Conservation (phyloP, 2,797 vertebrate species). For the Rhodeus uyekii region DNA sequence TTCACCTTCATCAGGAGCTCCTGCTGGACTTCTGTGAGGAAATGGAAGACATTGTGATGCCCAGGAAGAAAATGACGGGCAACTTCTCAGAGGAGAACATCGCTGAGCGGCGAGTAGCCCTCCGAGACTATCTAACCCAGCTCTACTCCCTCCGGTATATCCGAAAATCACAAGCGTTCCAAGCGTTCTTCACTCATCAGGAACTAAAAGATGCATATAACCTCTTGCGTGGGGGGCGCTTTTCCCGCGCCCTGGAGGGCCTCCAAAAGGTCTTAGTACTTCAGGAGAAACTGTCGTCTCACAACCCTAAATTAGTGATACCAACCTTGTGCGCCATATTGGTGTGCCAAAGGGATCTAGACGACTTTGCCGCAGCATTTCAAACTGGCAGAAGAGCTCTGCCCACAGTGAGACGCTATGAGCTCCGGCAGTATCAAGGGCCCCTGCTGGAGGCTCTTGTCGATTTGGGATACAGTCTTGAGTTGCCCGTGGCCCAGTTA, state of each 20-base stretch:
- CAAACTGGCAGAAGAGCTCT: conserved; percentile 80
- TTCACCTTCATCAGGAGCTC: conserved; percentile 80
- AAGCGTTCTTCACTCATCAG: conserved; percentile 80
- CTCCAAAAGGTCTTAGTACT: conserved; percentile 77
- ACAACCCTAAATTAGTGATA: conserved; percentile 72
- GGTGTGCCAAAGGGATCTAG: conserved; percentile 87
- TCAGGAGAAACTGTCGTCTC: conserved; percentile 82
- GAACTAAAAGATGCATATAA: conserved; percentile 82
- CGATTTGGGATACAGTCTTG: conserved; percentile 82
- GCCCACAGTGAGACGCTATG: conserved; percentile 68
- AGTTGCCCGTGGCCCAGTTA: conserved; percentile 81
- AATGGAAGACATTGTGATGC: conserved; percentile 86
- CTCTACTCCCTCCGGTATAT: conserved; percentile 77
- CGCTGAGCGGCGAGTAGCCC: conserved; percentile 79
- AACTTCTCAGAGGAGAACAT: conserved; percentile 84
- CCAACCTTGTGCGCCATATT: conserved; percentile 83
- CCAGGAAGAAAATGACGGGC: conserved; percentile 81
- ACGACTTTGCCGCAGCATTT: conserved; percentile 75
- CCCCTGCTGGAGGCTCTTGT: conserved; percentile 85
- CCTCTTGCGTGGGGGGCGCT: conserved; percentile 86
- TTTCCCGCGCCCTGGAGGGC: conserved; percentile 73
- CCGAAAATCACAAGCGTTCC: conserved; percentile 76
- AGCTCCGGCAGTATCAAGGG: conserved; percentile 74
- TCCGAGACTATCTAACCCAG: conserved; percentile 84
- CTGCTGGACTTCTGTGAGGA: conserved; percentile 83